Evolutionary conservation across 2,113 vertebrate species (phyloP).

Genomic region (Vicugna pacos): DNA sequence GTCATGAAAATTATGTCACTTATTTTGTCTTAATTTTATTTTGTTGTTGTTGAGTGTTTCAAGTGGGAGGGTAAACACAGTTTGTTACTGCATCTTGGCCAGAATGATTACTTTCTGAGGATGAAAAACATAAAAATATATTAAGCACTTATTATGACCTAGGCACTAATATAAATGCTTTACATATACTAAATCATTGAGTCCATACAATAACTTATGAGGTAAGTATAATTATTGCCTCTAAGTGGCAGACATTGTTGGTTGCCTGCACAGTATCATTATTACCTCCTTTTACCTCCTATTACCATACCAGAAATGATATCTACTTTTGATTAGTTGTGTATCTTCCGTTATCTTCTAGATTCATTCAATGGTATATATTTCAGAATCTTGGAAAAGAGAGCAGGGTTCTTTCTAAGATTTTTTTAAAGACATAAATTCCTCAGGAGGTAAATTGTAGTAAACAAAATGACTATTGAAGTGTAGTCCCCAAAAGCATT

Average conservation of each 20-base stretch:
- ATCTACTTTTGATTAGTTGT: not conserved
- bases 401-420: not conserved
- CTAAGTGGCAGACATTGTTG: not conserved
- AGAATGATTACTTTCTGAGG: not conserved
- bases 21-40: not conserved
- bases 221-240: not conserved
- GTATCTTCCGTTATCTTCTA: not conserved
- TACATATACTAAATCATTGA: not conserved
- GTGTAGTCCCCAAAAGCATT: not conserved
- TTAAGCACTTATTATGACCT: not conserved
- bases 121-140: not conserved
- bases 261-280: not conserved
- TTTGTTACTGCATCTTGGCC: not conserved
- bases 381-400: not conserved
- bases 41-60: not conserved
- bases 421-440: not conserved
- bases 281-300: not conserved
- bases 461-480: not conserved
- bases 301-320: not conserved
- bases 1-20: not conserved
- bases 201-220: not conserved
- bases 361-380: not conserved
- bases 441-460: not conserved
- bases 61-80: not conserved
- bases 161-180: not conserved